Percentiles rank a stretch among this genome's conserved stretches.
Evolutionary conservation across 2,113 vertebrate species (phyloP).

Genomic region (Poeciliopsis retropinna): DNA sequence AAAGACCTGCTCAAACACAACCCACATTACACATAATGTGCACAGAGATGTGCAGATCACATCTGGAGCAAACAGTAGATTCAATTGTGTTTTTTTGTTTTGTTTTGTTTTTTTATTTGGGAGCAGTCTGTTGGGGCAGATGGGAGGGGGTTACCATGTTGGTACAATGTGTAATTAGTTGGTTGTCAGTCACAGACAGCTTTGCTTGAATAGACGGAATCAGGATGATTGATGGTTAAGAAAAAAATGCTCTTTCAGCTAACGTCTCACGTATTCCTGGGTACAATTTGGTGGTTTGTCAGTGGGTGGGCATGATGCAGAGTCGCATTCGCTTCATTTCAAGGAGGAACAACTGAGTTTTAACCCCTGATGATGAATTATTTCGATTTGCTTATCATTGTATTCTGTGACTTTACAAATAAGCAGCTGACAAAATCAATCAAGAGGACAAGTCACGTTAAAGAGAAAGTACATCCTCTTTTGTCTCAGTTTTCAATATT

Average conservation of each 20-base stretch:
- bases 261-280: slow-evolving; percentile 17
- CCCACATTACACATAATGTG: background rate
- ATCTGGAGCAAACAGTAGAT: slow-evolving; percentile 41
- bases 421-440: background rate
- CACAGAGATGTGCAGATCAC: slow-evolving; percentile 19
- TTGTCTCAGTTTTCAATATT: background rate
- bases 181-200: slow-evolving; percentile 56
- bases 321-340: slow-evolving; percentile 21
- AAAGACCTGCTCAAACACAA: slow-evolving; percentile 1
- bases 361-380: background rate
- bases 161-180: slow-evolving; percentile 51
- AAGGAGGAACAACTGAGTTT: slow-evolving; percentile 1
- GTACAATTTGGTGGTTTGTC: slow-evolving; percentile 3
- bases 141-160: slow-evolving; percentile 49
- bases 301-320: background rate
- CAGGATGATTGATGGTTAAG: slow-evolving; percentile 31
- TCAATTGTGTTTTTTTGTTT: slow-evolving; percentile 1
- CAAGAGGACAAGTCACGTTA: background rate
- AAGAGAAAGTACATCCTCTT: background rate
- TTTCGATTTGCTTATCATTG: background rate
- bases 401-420: background rate
- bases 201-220: slow-evolving; percentile 21
- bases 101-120: slow-evolving; percentile 21
- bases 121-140: slow-evolving; percentile 45
- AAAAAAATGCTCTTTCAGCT: slow-evolving; percentile 33